phyloP scores from a whole-genome alignment of 2,113 vertebrate genomes.

The Phyllopteryx taeniolatus region DNA sequence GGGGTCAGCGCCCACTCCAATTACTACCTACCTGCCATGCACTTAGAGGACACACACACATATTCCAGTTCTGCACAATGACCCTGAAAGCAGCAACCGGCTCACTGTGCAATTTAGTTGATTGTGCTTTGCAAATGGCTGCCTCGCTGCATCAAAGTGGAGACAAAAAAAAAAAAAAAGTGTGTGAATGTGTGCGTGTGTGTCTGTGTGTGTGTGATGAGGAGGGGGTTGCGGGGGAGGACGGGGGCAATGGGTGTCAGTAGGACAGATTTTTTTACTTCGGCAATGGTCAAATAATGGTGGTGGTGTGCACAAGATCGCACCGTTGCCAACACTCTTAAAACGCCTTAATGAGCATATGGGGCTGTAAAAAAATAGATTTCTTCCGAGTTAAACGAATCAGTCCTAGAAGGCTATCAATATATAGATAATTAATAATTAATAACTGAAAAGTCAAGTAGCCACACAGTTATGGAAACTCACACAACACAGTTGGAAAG shows the following conservation, averaged over 20 bases:
- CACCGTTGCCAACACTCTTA: neutral
- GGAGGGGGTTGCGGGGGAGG: neutral
- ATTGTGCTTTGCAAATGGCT: slow-evolving; percentile 27
- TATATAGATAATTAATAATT: too few relatives aligned
- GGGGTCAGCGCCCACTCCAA: slow-evolving; percentile 48
- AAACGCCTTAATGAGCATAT: too few relatives aligned
- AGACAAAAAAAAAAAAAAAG: neutral
- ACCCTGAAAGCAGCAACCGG: slow-evolving; percentile 38
- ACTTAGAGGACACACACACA: slow-evolving; percentile 46
- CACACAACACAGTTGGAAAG: too few relatives aligned
- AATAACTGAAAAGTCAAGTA: too few relatives aligned
- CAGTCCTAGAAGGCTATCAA: too few relatives aligned
- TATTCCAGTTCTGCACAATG: slow-evolving; percentile 28
- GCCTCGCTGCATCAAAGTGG: neutral
- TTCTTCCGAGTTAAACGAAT: too few relatives aligned
- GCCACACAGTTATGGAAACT: too few relatives aligned
- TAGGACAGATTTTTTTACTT: neutral
- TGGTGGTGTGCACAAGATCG: neutral
- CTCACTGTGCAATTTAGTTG: slow-evolving; percentile 26
- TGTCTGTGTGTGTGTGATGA: neutral
- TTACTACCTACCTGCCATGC: slow-evolving; percentile 59
- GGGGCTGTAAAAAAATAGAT: too few relatives aligned
- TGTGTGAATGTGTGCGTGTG: neutral
- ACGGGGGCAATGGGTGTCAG: neutral
- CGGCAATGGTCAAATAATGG: neutral